These are phyloP conservation scores for Drosophila mimetica DNA, from an alignment of 2,888 invertebrate species.

Conservation along the genomic window DNA sequence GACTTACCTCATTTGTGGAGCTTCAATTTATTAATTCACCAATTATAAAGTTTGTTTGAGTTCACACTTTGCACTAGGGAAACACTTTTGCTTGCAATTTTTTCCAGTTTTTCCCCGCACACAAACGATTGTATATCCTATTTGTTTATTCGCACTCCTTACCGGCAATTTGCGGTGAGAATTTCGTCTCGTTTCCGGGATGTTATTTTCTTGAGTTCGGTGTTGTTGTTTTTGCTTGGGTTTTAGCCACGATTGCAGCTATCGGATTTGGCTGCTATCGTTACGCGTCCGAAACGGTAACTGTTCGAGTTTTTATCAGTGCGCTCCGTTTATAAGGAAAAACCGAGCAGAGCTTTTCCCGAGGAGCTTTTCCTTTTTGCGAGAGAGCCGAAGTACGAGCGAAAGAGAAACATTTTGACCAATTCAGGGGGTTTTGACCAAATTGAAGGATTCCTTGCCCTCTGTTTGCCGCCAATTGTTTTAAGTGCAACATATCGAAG, in stretches of 20 bases:
- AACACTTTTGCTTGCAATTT: slow-evolving; percentile 19
- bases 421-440: slow-evolving; percentile 60
- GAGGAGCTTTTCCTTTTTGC: slow-evolving; percentile 26
- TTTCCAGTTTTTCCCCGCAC: background rate
- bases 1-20: slow-evolving; percentile 21
- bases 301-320: slow-evolving; percentile 64
- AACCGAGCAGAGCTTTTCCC: slow-evolving; percentile 53
- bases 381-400: slow-evolving; percentile 2
- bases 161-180: slow-evolving; percentile 22
- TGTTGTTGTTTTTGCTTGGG: slow-evolving; percentile 22
- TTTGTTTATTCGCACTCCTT: slow-evolving; percentile 32
- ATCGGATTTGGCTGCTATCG: slow-evolving; percentile 41
- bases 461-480: slow-evolving; percentile 67
- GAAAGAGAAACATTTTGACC: slow-evolving; percentile 27
- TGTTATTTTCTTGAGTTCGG: slow-evolving; percentile 35
- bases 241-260: slow-evolving; percentile 19
- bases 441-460: slow-evolving; percentile 15
- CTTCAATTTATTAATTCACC: slow-evolving; percentile 24
- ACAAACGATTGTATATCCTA: slow-evolving; percentile 21
- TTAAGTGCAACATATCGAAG: slow-evolving; percentile 62
- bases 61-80: slow-evolving; percentile 24
- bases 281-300: slow-evolving; percentile 73
- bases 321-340: slow-evolving; percentile 60
- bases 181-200: slow-evolving; percentile 1
- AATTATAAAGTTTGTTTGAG: slow-evolving; percentile 30